Evolutionary conservation across 2,113 vertebrate species (phyloP).

Genomic region (Reinhardtius hippoglossoides): DNA sequence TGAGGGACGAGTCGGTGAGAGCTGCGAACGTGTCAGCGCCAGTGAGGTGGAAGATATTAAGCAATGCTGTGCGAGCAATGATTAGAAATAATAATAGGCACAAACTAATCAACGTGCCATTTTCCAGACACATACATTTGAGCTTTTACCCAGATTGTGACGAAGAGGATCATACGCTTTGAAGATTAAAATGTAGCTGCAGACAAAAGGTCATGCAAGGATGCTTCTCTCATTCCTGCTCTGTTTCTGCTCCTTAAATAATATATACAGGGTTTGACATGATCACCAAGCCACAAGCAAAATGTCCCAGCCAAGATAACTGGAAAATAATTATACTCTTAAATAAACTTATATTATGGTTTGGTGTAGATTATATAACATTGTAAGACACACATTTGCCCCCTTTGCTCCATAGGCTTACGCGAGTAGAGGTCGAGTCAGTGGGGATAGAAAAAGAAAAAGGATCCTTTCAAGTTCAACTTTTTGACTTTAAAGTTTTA

Average conservation of each 20-base stretch:
- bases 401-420: too few relatives aligned
- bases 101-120: conserved; percentile 19
- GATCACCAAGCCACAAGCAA: neutral
- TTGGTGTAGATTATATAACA: neutral
- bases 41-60: conserved; percentile 22
- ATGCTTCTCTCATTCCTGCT: conserved; percentile 8
- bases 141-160: neutral
- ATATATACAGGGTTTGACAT: neutral
- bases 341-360: neutral
- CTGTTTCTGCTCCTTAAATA: conserved; percentile 8
- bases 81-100: conserved; percentile 1
- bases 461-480: too few relatives aligned
- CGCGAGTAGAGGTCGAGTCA: too few relatives aligned
- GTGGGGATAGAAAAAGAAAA: too few relatives aligned
- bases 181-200: conserved; percentile 16
- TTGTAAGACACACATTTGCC: too few relatives aligned
- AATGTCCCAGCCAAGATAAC: neutral
- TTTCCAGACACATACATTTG: conserved; percentile 4
- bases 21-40: neutral
- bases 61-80: neutral
- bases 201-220: conserved; percentile 8
- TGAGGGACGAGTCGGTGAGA: neutral
- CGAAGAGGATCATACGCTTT: conserved; percentile 16
- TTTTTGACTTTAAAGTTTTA: too few relatives aligned
- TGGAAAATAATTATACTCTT: neutral